Conservation (phyloP, 2,113 vertebrate species). For the Sardina pilchardus region DNA sequence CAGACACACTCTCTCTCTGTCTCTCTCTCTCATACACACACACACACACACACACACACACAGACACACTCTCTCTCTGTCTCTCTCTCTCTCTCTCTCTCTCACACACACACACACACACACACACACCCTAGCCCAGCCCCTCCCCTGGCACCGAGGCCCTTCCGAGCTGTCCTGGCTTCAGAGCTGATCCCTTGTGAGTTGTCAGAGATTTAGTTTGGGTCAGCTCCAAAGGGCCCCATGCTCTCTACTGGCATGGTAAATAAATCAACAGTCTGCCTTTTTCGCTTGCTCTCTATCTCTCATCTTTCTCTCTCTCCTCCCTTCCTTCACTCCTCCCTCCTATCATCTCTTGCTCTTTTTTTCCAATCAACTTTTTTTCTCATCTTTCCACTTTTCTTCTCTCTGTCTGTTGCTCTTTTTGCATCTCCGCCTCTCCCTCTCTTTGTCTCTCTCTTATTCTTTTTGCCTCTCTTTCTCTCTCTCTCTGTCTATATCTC, state of each 20-base stretch:
- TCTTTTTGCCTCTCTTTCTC: not conserved
- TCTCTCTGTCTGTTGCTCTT: not conserved
- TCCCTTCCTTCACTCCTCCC: not conserved
- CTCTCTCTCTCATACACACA: too few species aligned
- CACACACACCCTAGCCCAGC: not conserved
- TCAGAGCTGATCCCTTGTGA: conserved; percentile 30
- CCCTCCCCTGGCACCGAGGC: conserved; percentile 14
- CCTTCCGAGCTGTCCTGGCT: conserved; percentile 24
- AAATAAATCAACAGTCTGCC: conserved; percentile 40
- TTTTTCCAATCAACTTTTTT: not conserved
- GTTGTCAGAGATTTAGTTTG: conserved; percentile 44
- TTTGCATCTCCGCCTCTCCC: not conserved
- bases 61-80: too few species aligned
- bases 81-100: too few species aligned
- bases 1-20: too few species aligned
- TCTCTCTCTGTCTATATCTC: not conserved
- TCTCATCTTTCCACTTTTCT: not conserved
- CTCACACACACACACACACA: not conserved
- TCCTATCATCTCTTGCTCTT: not conserved
- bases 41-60: conserved; percentile 6
- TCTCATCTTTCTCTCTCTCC: not conserved
- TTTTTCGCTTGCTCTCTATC: not conserved
- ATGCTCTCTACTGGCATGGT: conserved; percentile 34
- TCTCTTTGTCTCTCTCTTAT: not conserved
- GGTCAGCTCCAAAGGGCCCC: conserved; percentile 35